phyloP scores from a whole-genome alignment of 2,113 vertebrate species.

The Bos taurus region DNA sequence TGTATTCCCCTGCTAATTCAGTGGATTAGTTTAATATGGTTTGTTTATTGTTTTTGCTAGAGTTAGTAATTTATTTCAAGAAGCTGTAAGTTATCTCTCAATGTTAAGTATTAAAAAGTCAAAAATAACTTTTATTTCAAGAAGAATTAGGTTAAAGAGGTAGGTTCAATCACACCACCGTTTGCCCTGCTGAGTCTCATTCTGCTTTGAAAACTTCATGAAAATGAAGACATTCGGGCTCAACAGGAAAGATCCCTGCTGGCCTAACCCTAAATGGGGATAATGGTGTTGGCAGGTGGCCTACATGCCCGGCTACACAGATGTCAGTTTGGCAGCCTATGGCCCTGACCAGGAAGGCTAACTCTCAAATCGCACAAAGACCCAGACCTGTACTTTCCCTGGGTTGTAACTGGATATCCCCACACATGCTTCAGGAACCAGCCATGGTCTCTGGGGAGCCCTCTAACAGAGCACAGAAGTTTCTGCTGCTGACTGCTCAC shows the following conservation, averaged over 20 bases:
- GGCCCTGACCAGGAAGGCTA: slow-evolving; percentile 57
- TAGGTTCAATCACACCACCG: background rate
- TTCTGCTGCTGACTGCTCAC: background rate
- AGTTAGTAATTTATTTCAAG: background rate
- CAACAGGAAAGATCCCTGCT: slow-evolving; percentile 66
- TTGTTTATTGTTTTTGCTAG: slow-evolving; percentile 2
- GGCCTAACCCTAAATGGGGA: slow-evolving; percentile 68
- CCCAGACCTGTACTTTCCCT: slow-evolving; percentile 36
- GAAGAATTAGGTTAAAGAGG: background rate
- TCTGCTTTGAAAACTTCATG: slow-evolving; percentile 68
- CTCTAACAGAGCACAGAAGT: background rate
- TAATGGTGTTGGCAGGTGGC: slow-evolving; percentile 62
- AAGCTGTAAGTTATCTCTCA: background rate
- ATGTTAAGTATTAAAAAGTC: slow-evolving; percentile 7
- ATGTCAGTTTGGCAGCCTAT: slow-evolving; percentile 67
- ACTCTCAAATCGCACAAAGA: slow-evolving; percentile 19
- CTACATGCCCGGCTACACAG: slow-evolving; percentile 49
- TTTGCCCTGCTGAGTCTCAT: slow-evolving; percentile 61
- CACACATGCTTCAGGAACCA: background rate
- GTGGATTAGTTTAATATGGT: background rate
- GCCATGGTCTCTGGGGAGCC: background rate
- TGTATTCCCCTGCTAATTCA: background rate
- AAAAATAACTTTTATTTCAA: slow-evolving; percentile 43
- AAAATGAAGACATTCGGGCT: slow-evolving; percentile 75
- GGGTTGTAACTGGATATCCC: background rate